Conservation (phyloP, 2,797 vertebrate species). For the Rousettus madagascariensis region DNA sequence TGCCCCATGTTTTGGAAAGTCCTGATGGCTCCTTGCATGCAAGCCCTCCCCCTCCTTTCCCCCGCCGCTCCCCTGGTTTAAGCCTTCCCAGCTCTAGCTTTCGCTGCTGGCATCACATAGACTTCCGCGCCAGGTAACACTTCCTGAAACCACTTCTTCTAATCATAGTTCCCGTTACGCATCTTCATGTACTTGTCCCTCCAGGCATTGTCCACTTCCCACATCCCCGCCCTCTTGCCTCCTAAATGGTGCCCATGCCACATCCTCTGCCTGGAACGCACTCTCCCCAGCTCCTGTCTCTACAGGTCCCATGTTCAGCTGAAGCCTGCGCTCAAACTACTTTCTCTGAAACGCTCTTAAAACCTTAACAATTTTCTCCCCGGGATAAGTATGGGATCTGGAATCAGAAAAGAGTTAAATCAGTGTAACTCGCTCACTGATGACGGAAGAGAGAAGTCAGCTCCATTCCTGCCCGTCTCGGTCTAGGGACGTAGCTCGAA, state of each 20-base stretch:
- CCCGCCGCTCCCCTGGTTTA: background rate
- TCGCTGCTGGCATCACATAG: background rate
- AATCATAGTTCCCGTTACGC: background rate
- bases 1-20: background rate
- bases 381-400: background rate
- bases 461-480: fast-evolving
- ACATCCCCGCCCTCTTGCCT: background rate
- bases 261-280: background rate
- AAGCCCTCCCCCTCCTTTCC: background rate
- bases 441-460: background rate
- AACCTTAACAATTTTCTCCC: background rate
- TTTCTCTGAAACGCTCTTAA: background rate
- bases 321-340: background rate
- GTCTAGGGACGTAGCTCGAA: background rate
- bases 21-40: background rate
- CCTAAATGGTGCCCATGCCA: background rate
- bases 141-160: background rate
- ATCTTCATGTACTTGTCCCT: background rate
- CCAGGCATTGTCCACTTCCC: background rate
- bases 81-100: background rate
- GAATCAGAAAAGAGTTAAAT: background rate
- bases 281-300: background rate
- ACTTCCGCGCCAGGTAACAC: background rate
- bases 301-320: background rate
- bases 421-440: background rate